Evolutionary conservation across 2,888 invertebrate genomes (phyloP).

Genomic region (Hemithea aestivaria): DNA sequence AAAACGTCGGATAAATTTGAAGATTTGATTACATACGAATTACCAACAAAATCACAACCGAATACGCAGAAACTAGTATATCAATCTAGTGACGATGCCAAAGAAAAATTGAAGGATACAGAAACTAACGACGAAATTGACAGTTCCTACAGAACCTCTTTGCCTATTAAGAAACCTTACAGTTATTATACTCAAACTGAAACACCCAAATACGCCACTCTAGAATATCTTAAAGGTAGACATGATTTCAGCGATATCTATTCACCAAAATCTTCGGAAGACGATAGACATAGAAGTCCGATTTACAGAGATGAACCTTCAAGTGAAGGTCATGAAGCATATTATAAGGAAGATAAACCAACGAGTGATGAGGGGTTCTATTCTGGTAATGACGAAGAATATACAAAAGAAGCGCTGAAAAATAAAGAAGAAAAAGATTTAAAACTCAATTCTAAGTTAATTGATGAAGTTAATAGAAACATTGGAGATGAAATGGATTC

Average conservation of each 20-base stretch:
- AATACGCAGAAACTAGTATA: not conserved
- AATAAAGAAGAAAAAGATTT: not conserved
- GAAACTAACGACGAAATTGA: conserved; percentile 8
- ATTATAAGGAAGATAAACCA: conserved; percentile 5
- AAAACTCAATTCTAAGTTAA: not conserved
- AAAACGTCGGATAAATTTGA: conserved; percentile 15
- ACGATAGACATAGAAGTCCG: not conserved
- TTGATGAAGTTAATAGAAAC: not conserved
- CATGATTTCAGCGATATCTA: conserved; percentile 30
- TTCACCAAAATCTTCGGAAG: conserved; percentile 9
- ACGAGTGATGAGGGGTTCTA: conserved; percentile 6
- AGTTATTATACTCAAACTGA: conserved; percentile 19
- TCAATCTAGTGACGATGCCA: not conserved
- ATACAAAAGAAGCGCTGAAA: not conserved
- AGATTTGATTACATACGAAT: not conserved
- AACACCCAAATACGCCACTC: conserved; percentile 28
- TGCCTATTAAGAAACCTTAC: conserved; percentile 22
- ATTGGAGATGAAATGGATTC: conserved; percentile 12
- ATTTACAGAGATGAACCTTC: not conserved
- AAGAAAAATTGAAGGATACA: conserved; percentile 1
- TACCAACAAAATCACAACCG: not conserved
- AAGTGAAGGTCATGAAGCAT: not conserved
- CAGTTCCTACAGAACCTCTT: conserved; percentile 24
- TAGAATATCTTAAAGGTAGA: conserved; percentile 27
- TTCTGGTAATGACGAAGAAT: conserved; percentile 1